These are phyloP conservation scores for Drosophila punjabiensis DNA, from an alignment of 1,140 invertebrate species.

Conservation along the genomic window DNA sequence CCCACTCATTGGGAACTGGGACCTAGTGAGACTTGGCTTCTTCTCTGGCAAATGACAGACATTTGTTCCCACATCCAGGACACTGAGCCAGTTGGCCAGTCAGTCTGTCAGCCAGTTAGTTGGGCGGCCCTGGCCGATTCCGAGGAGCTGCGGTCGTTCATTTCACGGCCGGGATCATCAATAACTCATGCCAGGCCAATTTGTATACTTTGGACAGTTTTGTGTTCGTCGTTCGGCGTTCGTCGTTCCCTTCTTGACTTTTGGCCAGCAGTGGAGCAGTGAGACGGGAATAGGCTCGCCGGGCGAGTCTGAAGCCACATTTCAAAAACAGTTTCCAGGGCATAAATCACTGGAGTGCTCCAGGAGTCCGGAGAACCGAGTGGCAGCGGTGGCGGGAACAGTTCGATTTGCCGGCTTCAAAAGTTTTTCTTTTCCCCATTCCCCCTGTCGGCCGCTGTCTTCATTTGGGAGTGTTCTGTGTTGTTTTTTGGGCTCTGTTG, in stretches of 20 bases:
- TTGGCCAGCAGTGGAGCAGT: constrained; percentile 66
- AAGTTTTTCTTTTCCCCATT: constrained; percentile 32
- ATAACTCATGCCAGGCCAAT: constrained; percentile 81
- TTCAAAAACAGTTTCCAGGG: constrained; percentile 83
- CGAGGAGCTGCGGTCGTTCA: constrained; percentile 65
- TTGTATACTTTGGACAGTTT: constrained; percentile 83
- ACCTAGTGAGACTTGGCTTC: constrained; percentile 41
- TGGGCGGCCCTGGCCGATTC: background rate
- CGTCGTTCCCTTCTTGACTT: constrained; percentile 63
- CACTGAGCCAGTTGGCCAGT: constrained; percentile 42
- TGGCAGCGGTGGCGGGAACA: constrained; percentile 26
- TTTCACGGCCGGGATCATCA: constrained; percentile 80
- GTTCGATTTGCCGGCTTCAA: constrained; percentile 70
- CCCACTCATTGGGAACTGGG: constrained; percentile 35
- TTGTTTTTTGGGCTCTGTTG: constrained; percentile 16
- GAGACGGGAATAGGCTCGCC: constrained; percentile 40
- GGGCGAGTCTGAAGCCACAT: constrained; percentile 71
- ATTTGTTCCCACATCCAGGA: constrained; percentile 68
- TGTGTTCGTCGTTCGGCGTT: constrained; percentile 54
- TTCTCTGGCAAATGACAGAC: constrained; percentile 63
- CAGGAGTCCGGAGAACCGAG: constrained; percentile 41
- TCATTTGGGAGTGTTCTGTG: constrained; percentile 18
- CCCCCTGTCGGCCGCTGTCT: background rate
- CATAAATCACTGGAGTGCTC: constrained; percentile 79
- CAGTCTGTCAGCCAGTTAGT: constrained; percentile 30